A percentile compares a stretch with the other conserved stretches of the same genome.
These are phyloP conservation scores for Malurus melanocephalus DNA, from an alignment of 2,113 vertebrate genomes.

Conservation along the genomic window DNA sequence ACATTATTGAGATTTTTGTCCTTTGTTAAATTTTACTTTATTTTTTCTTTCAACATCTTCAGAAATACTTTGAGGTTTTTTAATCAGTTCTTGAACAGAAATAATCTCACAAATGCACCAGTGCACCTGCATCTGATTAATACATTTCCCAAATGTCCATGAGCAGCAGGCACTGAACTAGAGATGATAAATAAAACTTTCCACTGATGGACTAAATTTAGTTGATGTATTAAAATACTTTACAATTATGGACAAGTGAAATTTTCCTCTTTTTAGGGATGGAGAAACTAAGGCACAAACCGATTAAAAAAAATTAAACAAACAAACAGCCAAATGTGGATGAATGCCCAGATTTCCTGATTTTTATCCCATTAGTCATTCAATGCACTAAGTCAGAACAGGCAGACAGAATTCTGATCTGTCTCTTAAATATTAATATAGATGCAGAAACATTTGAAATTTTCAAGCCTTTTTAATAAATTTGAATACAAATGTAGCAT, in stretches of 20 bases:
- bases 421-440: background rate
- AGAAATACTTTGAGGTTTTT: background rate
- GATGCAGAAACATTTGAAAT: background rate
- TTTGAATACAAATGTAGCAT: slow-evolving; percentile 5
- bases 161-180: background rate
- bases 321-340: background rate
- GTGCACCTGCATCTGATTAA: background rate
- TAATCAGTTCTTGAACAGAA: background rate
- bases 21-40: background rate
- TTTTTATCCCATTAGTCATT: slow-evolving; percentile 17
- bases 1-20: background rate
- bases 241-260: background rate
- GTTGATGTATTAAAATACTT: background rate
- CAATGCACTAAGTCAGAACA: slow-evolving; percentile 14
- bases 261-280: background rate
- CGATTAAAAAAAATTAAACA: background rate
- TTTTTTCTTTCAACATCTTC: background rate
- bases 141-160: background rate
- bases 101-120: background rate
- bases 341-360: background rate
- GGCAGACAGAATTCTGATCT: slow-evolving; percentile 14
- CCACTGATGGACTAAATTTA: background rate
- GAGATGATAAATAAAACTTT: background rate
- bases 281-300: background rate
- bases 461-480: background rate